phyloP scores from a whole-genome alignment of 2,113 vertebrate species.

The Leucoraja erinaceus region DNA sequence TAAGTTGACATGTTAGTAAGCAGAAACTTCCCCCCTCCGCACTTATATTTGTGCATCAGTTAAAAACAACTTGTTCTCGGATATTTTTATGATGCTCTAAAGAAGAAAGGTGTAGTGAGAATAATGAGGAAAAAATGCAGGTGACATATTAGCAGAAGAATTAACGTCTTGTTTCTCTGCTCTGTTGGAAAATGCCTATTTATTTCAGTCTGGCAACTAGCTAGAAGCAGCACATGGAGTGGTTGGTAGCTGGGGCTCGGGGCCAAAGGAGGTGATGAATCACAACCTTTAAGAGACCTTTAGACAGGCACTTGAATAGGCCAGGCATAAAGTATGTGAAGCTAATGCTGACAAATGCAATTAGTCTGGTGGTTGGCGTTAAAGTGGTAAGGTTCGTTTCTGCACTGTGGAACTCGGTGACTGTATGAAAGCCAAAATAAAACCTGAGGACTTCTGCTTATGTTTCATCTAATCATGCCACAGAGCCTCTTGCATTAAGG shows the following conservation, averaged over 20 bases:
- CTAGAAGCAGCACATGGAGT: background rate
- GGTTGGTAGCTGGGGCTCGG: no score
- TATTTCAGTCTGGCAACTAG: background rate
- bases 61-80: constrained; percentile 16
- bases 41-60: background rate
- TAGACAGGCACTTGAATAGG: no score
- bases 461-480: constrained; percentile 1
- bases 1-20: background rate
- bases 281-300: no score
- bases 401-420: no score
- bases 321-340: no score
- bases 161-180: background rate
- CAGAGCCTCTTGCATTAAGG: background rate
- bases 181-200: background rate
- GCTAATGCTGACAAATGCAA: no score
- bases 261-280: no score
- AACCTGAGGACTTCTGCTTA: background rate
- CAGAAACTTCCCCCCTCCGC: background rate
- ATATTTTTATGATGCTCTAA: constrained; percentile 26
- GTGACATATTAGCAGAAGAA: background rate
- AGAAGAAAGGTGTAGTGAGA: constrained; percentile 5
- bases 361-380: no score
- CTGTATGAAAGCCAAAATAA: background rate
- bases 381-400: no score
- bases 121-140: background rate